A percentile compares a stretch with the other conserved stretches of the same genome.
phyloP scores from a whole-genome alignment of 2,113 vertebrate genomes.

The Daboia siamensis region DNA sequence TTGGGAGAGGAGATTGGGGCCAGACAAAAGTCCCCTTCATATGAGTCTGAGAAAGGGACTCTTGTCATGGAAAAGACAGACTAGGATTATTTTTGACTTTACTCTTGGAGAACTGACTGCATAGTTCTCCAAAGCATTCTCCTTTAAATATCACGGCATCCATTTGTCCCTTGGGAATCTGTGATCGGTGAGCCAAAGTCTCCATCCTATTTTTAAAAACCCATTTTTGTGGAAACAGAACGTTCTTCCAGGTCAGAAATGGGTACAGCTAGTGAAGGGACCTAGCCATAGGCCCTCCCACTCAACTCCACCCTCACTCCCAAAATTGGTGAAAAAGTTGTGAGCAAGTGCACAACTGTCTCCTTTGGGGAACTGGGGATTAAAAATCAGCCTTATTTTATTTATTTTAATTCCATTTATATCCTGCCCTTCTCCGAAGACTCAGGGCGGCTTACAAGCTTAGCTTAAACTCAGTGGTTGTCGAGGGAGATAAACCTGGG shows the following conservation, averaged over 20 bases:
- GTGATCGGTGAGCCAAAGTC: conserved; percentile 29
- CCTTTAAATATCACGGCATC: conserved; percentile 30
- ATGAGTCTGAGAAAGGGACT: background rate
- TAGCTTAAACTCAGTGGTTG: background rate
- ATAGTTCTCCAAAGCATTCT: conserved; percentile 51
- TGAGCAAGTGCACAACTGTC: background rate
- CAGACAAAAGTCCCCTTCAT: background rate
- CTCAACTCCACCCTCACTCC: background rate
- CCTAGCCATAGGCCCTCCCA: background rate
- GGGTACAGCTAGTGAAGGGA: background rate
- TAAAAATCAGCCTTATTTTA: background rate
- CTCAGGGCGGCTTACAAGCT: too few relatives aligned
- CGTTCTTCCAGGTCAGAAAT: background rate
- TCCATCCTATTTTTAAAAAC: background rate
- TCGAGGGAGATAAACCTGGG: background rate
- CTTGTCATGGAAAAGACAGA: conserved; percentile 1
- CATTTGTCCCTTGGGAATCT: conserved; percentile 33
- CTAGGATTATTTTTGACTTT: conserved; percentile 58
- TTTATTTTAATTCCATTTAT: too few relatives aligned
- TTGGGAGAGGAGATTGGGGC: too few relatives aligned
- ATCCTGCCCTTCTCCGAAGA: too few relatives aligned
- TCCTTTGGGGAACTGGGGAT: background rate
- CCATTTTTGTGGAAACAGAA: background rate
- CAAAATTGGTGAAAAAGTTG: background rate
- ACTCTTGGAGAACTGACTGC: conserved; percentile 60